A percentile compares a stretch with the other conserved stretches of the same genome.
Conservation (phyloP, 2,888 invertebrate species). For the Tridacna gigas region DNA sequence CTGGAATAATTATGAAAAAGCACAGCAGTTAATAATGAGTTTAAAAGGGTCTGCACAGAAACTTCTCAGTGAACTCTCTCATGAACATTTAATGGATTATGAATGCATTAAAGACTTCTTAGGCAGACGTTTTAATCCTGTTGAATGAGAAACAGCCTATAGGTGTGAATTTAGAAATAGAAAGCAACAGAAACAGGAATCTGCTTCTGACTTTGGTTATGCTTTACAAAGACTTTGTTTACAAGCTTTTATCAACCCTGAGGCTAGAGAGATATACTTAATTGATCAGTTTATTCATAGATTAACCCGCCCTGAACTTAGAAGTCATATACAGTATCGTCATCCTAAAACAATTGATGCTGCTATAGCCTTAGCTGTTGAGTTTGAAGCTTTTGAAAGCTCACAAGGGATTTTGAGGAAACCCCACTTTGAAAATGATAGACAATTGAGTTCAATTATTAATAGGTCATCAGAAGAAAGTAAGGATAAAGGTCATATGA, state of each 20-base stretch:
- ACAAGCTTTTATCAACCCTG: conserved; percentile 25
- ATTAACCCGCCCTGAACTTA: conserved; percentile 21
- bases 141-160: neutral
- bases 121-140: conserved; percentile 15
- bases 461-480: neutral
- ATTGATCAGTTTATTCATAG: conserved; percentile 33
- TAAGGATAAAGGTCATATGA: neutral
- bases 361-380: conserved; percentile 37
- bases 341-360: conserved; percentile 29
- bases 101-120: neutral
- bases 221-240: conserved; percentile 36
- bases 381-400: conserved; percentile 40
- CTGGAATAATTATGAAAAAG: conserved; percentile 46
- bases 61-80: conserved; percentile 32
- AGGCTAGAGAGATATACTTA: conserved; percentile 24
- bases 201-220: conserved; percentile 34
- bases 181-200: conserved; percentile 19
- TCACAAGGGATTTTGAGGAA: conserved; percentile 37
- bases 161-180: conserved; percentile 35
- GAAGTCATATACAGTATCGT: conserved; percentile 36
- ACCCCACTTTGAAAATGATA: conserved; percentile 27
- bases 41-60: conserved; percentile 41
- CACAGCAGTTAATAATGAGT: conserved; percentile 46
- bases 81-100: neutral
- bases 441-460: neutral